phyloP scores from a whole-genome alignment of 2,797 vertebrate genomes.

The Chelon labrosus region DNA sequence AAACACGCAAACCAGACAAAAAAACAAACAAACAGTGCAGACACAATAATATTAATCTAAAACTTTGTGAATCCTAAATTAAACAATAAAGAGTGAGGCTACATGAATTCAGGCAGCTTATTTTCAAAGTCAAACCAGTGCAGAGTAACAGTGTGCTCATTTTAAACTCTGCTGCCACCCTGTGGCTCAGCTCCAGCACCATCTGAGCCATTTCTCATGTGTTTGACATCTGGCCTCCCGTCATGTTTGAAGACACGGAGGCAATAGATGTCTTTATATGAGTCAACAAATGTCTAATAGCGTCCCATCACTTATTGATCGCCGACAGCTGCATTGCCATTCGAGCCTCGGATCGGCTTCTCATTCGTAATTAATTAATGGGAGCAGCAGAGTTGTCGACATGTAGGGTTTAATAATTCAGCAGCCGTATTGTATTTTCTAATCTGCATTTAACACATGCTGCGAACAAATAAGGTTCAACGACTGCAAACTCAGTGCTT shows the following conservation, averaged over 20 bases:
- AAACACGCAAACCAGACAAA: not conserved
- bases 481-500: too few relatives aligned
- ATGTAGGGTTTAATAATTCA: conserved; percentile 72
- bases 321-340: conserved; percentile 26
- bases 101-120: too few relatives aligned
- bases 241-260: conserved; percentile 20
- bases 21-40: too few relatives aligned
- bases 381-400: conserved; percentile 37
- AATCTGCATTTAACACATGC: conserved; percentile 54
- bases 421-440: conserved; percentile 57
- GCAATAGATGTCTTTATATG: conserved; percentile 27
- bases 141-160: not conserved
- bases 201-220: not conserved
- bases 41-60: too few relatives aligned
- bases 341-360: conserved; percentile 34
- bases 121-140: not conserved
- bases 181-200: conserved; percentile 48
- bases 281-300: conserved; percentile 53
- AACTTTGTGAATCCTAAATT: too few relatives aligned
- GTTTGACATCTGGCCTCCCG: conserved; percentile 14
- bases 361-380: conserved; percentile 75
- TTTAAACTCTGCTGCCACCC: conserved; percentile 67
- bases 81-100: too few relatives aligned
- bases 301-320: conserved; percentile 66
- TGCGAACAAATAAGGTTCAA: conserved; percentile 9